phyloP scores from a whole-genome alignment of 2,113 vertebrate species.

The Mesoclemmys tuberculata region DNA sequence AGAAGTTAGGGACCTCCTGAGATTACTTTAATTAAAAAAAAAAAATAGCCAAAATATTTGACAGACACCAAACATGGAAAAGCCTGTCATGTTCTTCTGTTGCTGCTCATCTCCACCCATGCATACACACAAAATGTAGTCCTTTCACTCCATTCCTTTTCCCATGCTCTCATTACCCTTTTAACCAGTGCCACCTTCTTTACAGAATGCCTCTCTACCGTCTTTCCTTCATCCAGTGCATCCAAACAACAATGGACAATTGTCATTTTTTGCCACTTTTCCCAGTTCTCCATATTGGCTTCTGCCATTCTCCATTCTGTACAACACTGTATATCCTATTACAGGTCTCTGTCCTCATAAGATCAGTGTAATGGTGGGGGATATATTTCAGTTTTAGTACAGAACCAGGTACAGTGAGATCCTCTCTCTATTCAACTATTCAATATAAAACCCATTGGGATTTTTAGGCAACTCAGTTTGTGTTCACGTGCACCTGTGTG shows the following conservation, averaged over 20 bases:
- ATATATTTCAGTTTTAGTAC: not conserved
- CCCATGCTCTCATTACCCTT: not conserved
- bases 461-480: not conserved
- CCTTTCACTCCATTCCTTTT: not conserved
- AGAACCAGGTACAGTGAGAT: not conserved
- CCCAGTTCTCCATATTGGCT: not conserved
- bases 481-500: not conserved
- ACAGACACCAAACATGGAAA: not conserved
- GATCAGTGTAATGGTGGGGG: not conserved
- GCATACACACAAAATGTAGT: no score
- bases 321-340: not conserved
- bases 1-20: not conserved
- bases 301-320: not conserved
- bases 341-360: no score
- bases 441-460: not conserved
- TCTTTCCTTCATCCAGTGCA: not conserved
- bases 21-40: not conserved
- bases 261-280: not conserved
- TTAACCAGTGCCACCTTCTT: not conserved
- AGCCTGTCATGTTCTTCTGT: not conserved
- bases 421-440: not conserved
- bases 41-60: no score
- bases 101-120: not conserved
- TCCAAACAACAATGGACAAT: not conserved
- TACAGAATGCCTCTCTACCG: not conserved